phyloP scores from a whole-genome alignment of 2,797 vertebrate species.

The Neosilurus mollespiculum region DNA sequence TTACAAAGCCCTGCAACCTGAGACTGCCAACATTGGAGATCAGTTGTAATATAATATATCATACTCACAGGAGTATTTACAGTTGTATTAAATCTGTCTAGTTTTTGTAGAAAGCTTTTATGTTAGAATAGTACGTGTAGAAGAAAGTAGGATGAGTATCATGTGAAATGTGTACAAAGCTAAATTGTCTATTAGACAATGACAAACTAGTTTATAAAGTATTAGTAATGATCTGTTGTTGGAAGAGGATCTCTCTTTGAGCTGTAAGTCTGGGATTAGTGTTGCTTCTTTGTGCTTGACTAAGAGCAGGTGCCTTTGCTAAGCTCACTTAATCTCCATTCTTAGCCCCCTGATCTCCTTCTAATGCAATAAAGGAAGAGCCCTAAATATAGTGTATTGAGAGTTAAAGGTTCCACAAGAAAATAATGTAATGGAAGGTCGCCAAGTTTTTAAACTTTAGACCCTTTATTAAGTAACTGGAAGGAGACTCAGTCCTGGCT shows the following conservation, averaged over 20 bases:
- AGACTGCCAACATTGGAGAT: not conserved
- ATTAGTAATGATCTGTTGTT: constrained; percentile 26
- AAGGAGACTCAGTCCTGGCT: constrained; percentile 12
- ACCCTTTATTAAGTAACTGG: constrained; percentile 6
- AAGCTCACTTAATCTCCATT: constrained; percentile 42
- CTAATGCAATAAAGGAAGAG: constrained; percentile 27
- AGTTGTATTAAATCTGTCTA: not conserved
- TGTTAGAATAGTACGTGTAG: not conserved
- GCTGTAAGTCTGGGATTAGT: constrained; percentile 51
- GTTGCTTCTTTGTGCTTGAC: constrained; percentile 18
- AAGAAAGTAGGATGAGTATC: not conserved
- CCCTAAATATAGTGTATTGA: constrained; percentile 18
- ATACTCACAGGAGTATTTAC: not conserved
- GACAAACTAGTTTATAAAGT: not conserved
- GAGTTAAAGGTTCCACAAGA: not conserved
- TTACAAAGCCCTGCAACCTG: not conserved
- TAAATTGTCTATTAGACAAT: not conserved
- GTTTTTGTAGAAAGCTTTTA: not conserved
- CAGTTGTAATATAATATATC: not conserved
- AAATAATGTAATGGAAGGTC: constrained; percentile 13
- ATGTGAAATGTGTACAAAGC: not conserved
- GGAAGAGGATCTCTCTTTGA: constrained; percentile 33
- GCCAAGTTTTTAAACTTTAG: constrained; percentile 15
- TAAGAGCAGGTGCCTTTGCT: constrained; percentile 49
- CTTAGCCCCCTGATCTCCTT: constrained; percentile 34